A percentile compares a stretch with the other conserved stretches of the same genome.
phyloP scores from a whole-genome alignment of 35 echinoderm and acorn worm genomes.

The Lytechinus variegatus region DNA sequence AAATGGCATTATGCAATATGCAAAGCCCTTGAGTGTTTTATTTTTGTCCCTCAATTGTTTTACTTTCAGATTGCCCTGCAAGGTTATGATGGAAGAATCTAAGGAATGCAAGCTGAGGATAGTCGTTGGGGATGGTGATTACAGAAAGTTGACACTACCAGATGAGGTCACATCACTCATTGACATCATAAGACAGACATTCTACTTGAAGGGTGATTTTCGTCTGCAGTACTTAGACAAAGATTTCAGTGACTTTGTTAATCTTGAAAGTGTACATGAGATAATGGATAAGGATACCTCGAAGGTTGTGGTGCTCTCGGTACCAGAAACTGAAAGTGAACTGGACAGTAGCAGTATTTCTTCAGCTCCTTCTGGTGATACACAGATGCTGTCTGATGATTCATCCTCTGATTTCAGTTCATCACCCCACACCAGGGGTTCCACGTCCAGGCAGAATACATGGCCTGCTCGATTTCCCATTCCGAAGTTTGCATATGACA shows the following conservation, averaged over 20 bases:
- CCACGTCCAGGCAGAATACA: constrained; percentile 22
- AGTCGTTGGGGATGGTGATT: no score
- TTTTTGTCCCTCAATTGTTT: no score
- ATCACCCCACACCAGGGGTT: constrained; percentile 18
- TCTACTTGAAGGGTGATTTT: no score
- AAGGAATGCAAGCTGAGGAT: no score
- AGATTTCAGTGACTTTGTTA: constrained; percentile 51
- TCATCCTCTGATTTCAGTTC: constrained; percentile 19
- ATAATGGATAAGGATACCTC: constrained; percentile 9
- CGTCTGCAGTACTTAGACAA: no score
- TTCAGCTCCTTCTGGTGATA: constrained; percentile 46
- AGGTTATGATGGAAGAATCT: no score
- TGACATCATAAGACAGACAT: no score
- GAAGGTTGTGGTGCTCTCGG: constrained; percentile 49
- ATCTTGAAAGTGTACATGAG: constrained; percentile 47
- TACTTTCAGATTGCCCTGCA: no score
- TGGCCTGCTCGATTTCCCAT: constrained; percentile 26
- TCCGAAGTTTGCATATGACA: constrained; percentile 37
- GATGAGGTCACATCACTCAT: no score
- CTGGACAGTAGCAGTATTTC: constrained; percentile 25
- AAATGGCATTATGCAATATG: no score
- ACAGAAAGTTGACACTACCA: no score
- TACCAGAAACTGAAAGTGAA: constrained; percentile 33
- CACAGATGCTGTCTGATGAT: constrained; percentile 22
- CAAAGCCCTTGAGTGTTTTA: no score